These are phyloP conservation scores for Ctenomys sociabilis DNA, from an alignment of 2,113 vertebrate species.

Conservation along the genomic window DNA sequence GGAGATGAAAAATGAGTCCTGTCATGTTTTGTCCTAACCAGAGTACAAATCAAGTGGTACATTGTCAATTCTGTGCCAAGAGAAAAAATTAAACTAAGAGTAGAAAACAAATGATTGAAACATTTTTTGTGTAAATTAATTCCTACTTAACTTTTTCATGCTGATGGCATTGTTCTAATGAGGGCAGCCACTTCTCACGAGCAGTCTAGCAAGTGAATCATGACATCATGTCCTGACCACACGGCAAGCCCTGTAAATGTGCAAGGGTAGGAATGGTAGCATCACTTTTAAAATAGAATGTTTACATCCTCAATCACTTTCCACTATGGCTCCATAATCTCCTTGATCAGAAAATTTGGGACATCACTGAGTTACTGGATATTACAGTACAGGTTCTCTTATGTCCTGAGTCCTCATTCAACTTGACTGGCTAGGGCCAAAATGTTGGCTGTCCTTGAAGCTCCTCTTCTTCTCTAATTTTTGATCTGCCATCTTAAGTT, in stretches of 20 bases:
- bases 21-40: background rate
- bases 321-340: too few species aligned
- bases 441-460: too few species aligned
- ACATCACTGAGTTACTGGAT: too few species aligned
- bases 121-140: background rate
- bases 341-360: too few species aligned
- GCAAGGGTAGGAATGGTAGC: background rate
- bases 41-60: background rate
- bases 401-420: too few species aligned
- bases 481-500: too few species aligned
- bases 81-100: background rate
- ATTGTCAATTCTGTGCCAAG: background rate
- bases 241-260: background rate
- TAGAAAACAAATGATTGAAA: background rate
- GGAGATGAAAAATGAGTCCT: background rate
- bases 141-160: background rate
- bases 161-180: background rate
- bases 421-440: too few species aligned
- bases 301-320: too few species aligned
- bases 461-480: too few species aligned
- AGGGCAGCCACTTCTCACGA: background rate
- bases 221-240: background rate
- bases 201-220: background rate
- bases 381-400: too few species aligned
- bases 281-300: background rate